Evolutionary conservation across 1,140 invertebrate genomes (phyloP).

Genomic region (Halotydeus destructor): DNA sequence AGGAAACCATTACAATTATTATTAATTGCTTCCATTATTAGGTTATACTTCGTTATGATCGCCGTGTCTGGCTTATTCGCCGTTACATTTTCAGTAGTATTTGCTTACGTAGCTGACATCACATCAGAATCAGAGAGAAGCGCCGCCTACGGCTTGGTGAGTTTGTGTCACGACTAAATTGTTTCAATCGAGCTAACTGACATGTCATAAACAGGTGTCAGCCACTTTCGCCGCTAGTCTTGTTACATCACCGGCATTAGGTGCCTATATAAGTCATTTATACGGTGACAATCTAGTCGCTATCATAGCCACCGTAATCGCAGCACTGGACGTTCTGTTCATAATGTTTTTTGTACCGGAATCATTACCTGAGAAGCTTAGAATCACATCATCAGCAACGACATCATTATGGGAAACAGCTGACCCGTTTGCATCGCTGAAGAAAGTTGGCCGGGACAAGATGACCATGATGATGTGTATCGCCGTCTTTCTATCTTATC

Average conservation of each 20-base stretch:
- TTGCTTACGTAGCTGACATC: constrained; percentile 99
- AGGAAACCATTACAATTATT: constrained; percentile 1
- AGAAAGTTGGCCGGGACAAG: constrained; percentile 82
- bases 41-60: constrained; percentile 99
- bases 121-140: constrained; percentile 89
- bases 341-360: constrained; percentile 94
- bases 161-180: constrained; percentile 17
- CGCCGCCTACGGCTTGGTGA: constrained; percentile 81
- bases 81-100: constrained; percentile 95
- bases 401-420: constrained; percentile 78
- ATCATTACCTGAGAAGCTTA: constrained; percentile 79
- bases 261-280: constrained; percentile 68
- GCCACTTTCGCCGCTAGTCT: constrained; percentile 96
- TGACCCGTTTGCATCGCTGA: constrained; percentile 82
- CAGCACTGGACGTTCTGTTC: constrained; percentile 89
- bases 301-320: constrained; percentile 79
- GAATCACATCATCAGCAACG: constrained; percentile 45
- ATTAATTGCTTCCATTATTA: constrained; percentile 18
- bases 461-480: constrained; percentile 91
- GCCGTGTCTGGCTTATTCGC: constrained; percentile 95
- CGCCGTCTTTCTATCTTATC: constrained; percentile 88
- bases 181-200: neutral
- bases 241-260: constrained; percentile 87
- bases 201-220: constrained; percentile 37
- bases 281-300: constrained; percentile 87